Evolutionary conservation across 2,797 vertebrate genomes (phyloP), one percentile per base, ranked within the genome.

Genomic region (Craterocephalus amniculus): DNA sequence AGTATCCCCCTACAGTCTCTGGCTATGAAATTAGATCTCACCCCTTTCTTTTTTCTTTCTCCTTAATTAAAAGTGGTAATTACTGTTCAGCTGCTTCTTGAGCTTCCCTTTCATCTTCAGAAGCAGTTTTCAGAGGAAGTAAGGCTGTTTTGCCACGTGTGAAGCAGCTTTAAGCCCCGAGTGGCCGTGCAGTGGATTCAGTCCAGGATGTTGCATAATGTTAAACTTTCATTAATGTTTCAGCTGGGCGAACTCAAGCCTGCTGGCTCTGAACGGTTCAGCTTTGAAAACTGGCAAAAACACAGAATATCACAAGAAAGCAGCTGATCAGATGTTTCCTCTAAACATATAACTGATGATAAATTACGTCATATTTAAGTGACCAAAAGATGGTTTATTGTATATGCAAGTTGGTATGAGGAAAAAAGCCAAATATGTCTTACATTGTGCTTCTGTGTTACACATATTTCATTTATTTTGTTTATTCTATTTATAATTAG

Each of bases 21-120:
- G 24, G 14, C 54, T 69, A 70, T 80, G 82, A 88, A 85, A 86
- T 76, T n/a, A 79, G 34, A 71, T 80, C 70, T 58, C 61, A 58
- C 61, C 40, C 58, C 6, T 24, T 26, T 57, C 57, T 64, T 48
- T 65, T 69, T 26, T 43, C 40, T 29, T 70, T 62, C 2, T 24
- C 40, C 55, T 73, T 83, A 81, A 87, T 89, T 85, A 84, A 87
- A 86, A 83, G 49, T 73, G 63, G 62, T 88, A 86, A 88, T 85
- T 85, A 76, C 74, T 55, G 73, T 57, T 76, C n/a, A 43, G 76
- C 74, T 38, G 51, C 71, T 63, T 49, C 36, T 48, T 69, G 27
- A 83, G 67, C 65, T n/a, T 8, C 58, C 6, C 74, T 74, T 71
- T 79, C 76, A 74, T 78, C 71, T 52, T 40, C 63, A 60, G 43